Evolutionary conservation across 2,797 vertebrate genomes (phyloP), one percentile per base, ranked within the genome.

Genomic region (Liparis tanakae): DNA sequence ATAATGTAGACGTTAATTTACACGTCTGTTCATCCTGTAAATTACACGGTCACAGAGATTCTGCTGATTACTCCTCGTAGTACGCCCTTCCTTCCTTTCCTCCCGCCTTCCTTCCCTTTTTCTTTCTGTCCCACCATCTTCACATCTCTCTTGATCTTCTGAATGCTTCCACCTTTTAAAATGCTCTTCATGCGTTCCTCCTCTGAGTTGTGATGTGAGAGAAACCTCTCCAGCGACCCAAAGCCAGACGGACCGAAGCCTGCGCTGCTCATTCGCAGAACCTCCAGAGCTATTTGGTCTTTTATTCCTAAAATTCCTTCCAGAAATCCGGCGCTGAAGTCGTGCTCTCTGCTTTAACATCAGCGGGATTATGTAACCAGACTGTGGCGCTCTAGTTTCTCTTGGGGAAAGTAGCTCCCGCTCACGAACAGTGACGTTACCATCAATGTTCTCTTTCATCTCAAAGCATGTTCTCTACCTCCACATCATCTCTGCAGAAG

Each of bases 41-140:
- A 41, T 51, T 51, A 5, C 75, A 73, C 60, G 41, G 10, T 43
- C 50, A 59, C 14, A 46, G 33, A 75, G 76, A 84, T 86, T 72
- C 60, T 65, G 43, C 70, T 75, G 80, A 84, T 83, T 84, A 77
- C 59, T 76, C 76, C 59, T 70, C 75, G 73, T 67, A 82, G 76
- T 61, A 67, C 70, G 46, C 70, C 83, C 87, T 84, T 84, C 58
- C 58, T 82, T 74, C 74, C 79, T 71, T 86, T 3, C 48, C 74
- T 30, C 48, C 74, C n/a, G 77, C 53, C 84, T 51, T 80, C 71
- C 76, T 80, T 74, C 71, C 68, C 79, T 81, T 76, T 85, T 82
- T 80, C 56, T 87, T 75, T 87, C 69, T 48, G 74, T 88, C 78
- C 78, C 83, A 76, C 86, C 82, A 85, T 87, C 82, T 57, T 81